Conservation (phyloP, 2,113 vertebrate genomes). For the Xenopus laevis region DNA sequence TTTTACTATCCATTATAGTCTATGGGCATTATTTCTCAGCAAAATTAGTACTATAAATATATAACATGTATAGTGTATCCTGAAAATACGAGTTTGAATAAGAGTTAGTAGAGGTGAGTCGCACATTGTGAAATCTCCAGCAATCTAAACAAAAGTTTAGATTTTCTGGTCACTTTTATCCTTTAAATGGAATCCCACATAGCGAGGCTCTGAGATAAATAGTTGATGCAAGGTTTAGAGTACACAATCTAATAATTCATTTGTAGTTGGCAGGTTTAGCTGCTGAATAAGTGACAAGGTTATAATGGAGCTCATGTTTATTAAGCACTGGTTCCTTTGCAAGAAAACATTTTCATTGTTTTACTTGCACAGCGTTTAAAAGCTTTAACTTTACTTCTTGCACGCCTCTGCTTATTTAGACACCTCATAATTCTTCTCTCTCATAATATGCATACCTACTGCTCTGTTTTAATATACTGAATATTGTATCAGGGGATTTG, state of each 20-base stretch:
- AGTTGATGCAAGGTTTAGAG: too few relatives aligned
- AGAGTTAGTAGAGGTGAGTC: too few relatives aligned
- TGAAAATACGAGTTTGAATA: too few relatives aligned
- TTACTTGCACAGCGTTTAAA: constrained; percentile 2
- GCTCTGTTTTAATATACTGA: background rate
- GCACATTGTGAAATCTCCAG: too few relatives aligned
- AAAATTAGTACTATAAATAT: too few relatives aligned
- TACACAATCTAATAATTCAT: constrained; percentile 10
- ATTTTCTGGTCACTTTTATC: too few relatives aligned
- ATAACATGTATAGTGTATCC: too few relatives aligned
- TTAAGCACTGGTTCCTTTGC: constrained; percentile 7
- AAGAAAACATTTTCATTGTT: constrained; percentile 10
- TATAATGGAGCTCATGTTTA: constrained; percentile 22
- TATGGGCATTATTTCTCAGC: too few relatives aligned
- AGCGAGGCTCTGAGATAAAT: too few relatives aligned
- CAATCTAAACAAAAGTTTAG: too few relatives aligned
- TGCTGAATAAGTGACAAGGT: constrained; percentile 24
- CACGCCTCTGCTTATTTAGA: background rate
- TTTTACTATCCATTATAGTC: too few relatives aligned
- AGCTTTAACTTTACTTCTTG: constrained; percentile 3
- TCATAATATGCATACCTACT: constrained; percentile 4
- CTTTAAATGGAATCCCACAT: too few relatives aligned
- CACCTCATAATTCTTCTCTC: background rate
- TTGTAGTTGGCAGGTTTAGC: background rate
- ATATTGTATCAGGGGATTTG: background rate